Evolutionary conservation across 1,140 invertebrate genomes (phyloP).

Genomic region (Apolygus lucorum): DNA sequence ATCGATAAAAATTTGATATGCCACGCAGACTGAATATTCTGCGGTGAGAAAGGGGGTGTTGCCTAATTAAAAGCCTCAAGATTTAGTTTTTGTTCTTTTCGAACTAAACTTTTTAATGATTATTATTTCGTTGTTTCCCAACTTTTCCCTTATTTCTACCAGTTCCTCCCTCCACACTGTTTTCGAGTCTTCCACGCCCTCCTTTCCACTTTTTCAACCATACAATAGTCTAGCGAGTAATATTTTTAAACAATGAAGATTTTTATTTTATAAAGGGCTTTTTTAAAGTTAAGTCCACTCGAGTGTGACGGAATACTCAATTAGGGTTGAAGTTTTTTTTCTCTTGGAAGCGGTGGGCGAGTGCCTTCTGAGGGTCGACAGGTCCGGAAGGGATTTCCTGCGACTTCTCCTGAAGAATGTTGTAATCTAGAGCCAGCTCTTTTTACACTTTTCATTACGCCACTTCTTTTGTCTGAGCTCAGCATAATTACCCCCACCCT

Average conservation of each 20-base stretch:
- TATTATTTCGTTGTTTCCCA: neutral
- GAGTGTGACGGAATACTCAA: neutral
- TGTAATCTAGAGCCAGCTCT: neutral
- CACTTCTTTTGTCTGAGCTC: neutral
- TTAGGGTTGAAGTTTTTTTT: neutral
- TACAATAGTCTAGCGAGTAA: neutral
- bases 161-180: too few relatives aligned
- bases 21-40: too few relatives aligned
- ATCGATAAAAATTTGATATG: too few relatives aligned
- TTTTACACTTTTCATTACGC: neutral
- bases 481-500: neutral
- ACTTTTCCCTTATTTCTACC: too few relatives aligned
- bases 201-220: neutral
- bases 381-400: too few relatives aligned
- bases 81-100: neutral
- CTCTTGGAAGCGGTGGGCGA: neutral
- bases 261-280: neutral
- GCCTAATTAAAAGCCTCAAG: neutral
- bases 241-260: neutral
- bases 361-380: too few relatives aligned
- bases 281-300: neutral
- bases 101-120: neutral
- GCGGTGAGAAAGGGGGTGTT: too few relatives aligned
- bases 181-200: too few relatives aligned
- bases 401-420: too few relatives aligned